Evolutionary conservation across 2,888 invertebrate species (phyloP).

Genomic region (Vanessa cardui): DNA sequence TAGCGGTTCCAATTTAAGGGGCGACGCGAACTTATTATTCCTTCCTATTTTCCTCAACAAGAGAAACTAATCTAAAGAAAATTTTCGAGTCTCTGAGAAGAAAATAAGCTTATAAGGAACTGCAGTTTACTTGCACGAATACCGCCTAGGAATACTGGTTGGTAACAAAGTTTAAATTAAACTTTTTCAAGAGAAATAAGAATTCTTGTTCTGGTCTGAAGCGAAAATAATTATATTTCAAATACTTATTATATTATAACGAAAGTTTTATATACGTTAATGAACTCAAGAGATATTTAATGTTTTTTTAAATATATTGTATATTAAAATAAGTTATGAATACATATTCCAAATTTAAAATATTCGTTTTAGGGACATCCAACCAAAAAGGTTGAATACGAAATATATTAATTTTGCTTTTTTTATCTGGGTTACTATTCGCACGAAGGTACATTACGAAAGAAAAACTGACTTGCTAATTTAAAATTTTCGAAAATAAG

Average conservation of each 20-base stretch:
- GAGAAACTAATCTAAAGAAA: constrained; percentile 83
- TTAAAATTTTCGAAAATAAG: background rate
- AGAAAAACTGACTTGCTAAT: background rate
- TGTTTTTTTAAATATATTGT: too few relatives aligned
- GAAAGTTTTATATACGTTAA: too few relatives aligned
- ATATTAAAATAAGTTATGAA: too few relatives aligned
- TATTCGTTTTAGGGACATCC: too few relatives aligned
- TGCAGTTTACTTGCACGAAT: constrained; percentile 76
- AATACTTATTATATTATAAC: background rate
- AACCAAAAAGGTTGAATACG: too few relatives aligned
- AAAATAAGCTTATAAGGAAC: constrained; percentile 81
- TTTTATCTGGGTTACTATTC: too few relatives aligned
- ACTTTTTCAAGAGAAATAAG: constrained; percentile 70
- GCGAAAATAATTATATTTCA: constrained; percentile 30
- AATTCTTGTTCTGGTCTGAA: constrained; percentile 47
- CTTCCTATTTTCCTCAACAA: constrained; percentile 78
- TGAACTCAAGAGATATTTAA: too few relatives aligned
- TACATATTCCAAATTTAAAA: too few relatives aligned
- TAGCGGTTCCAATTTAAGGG: constrained; percentile 72
- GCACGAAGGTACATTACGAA: too few relatives aligned
- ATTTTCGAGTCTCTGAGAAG: constrained; percentile 76
- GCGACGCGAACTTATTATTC: constrained; percentile 76
- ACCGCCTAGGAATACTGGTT: constrained; percentile 61
- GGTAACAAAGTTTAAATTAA: constrained; percentile 79
- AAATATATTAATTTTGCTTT: too few relatives aligned